phyloP scores from a whole-genome alignment of 2,113 vertebrate species.

The Alces alces region DNA sequence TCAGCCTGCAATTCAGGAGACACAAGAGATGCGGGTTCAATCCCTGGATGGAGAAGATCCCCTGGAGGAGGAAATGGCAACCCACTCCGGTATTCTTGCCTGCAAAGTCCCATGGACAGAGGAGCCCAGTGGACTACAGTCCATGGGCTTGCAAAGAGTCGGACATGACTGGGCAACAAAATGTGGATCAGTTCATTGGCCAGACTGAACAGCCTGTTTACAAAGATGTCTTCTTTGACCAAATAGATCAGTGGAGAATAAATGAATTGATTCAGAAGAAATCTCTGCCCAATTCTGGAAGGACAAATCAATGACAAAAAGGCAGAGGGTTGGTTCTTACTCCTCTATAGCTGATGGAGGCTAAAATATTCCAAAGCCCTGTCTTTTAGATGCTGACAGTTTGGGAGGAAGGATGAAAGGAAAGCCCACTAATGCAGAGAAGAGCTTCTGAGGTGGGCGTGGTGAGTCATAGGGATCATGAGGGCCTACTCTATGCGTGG shows the following conservation, averaged over 20 bases:
- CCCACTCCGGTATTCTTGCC: neutral
- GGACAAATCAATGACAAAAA: neutral
- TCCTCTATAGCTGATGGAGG: neutral
- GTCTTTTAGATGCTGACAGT: neutral
- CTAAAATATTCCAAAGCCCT: neutral
- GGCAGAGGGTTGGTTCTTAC: neutral
- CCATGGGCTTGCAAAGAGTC: neutral
- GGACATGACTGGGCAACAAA: neutral
- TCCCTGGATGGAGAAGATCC: neutral
- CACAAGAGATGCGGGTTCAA: neutral
- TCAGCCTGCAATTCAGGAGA: neutral
- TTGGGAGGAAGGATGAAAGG: neutral
- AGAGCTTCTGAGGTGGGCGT: neutral
- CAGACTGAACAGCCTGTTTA: neutral
- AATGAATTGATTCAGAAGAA: neutral
- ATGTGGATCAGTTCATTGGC: too few relatives aligned
- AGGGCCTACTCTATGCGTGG: accelerated
- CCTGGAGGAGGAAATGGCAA: neutral
- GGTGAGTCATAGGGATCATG: neutral
- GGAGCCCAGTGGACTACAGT: neutral
- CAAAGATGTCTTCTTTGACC: neutral
- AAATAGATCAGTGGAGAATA: neutral
- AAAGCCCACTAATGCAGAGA: neutral
- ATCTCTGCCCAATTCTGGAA: neutral
- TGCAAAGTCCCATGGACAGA: neutral